These are phyloP conservation scores for Mirza zaza DNA, from an alignment of 2,113 vertebrate genomes.

Conservation along the genomic window DNA sequence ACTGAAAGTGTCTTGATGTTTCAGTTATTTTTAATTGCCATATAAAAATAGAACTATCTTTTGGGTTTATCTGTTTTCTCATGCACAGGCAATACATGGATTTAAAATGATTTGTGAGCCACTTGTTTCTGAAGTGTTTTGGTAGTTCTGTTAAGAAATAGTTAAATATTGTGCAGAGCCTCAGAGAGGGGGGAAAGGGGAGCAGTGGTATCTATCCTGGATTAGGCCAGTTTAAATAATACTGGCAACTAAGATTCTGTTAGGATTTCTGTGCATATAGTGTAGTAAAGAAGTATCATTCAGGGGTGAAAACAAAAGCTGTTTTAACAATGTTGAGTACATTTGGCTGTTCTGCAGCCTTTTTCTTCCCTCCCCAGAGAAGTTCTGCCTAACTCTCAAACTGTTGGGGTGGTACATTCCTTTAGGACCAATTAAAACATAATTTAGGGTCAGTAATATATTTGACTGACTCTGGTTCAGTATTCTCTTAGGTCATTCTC, in stretches of 20 bases:
- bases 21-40: conserved; percentile 83
- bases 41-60: conserved; percentile 83
- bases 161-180: conserved; percentile 75
- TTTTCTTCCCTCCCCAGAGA: conserved; percentile 68
- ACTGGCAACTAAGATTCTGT: conserved; percentile 74
- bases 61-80: conserved; percentile 86
- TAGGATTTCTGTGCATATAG: conserved; percentile 75
- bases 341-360: conserved; percentile 67
- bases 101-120: conserved; percentile 83
- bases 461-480: conserved; percentile 72
- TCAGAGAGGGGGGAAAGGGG: conserved; percentile 59
- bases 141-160: conserved; percentile 70
- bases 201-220: conserved; percentile 57
- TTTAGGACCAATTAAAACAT: conserved; percentile 79
- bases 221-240: conserved; percentile 71
- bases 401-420: conserved; percentile 77
- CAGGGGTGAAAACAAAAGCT: conserved; percentile 72
- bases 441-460: conserved; percentile 71
- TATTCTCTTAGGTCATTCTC: conserved; percentile 77
- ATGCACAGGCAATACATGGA: conserved; percentile 87
- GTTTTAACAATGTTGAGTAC: conserved; percentile 73
- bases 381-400: conserved; percentile 69
- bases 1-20: conserved; percentile 82
- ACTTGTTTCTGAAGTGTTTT: conserved; percentile 78
- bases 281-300: conserved; percentile 73